Conservation (phyloP, 2,113 vertebrate genomes). For the Takifugu flavidus region DNA sequence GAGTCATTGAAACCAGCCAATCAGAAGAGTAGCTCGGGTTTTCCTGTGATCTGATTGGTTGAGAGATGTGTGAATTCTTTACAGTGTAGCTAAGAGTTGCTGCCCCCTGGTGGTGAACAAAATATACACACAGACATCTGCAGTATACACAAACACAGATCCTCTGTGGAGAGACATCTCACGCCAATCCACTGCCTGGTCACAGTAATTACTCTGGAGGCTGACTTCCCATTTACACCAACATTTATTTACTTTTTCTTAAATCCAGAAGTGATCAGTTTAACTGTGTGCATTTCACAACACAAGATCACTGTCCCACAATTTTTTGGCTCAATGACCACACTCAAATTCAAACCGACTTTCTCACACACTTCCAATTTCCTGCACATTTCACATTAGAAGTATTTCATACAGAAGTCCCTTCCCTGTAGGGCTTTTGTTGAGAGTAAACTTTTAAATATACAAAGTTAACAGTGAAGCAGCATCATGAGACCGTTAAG, state of each 20-base stretch:
- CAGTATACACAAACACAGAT: conserved; percentile 54
- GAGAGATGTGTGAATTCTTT: conserved; percentile 20
- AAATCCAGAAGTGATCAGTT: background rate
- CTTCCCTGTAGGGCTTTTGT: conserved; percentile 9
- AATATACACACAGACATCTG: conserved; percentile 52
- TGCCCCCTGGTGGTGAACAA: conserved; percentile 43
- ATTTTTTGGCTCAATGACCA: too few relatives aligned
- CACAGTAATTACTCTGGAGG: conserved; percentile 34
- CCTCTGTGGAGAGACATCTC: conserved; percentile 7
- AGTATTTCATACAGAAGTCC: background rate
- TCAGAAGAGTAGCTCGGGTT: conserved; percentile 11
- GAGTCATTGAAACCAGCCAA: conserved; percentile 31
- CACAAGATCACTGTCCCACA: background rate
- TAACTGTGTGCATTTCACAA: background rate
- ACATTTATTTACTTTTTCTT: conserved; percentile 1
- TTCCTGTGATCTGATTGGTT: conserved; percentile 23
- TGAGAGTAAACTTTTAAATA: background rate
- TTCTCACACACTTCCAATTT: background rate
- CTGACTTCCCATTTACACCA: conserved; percentile 1
- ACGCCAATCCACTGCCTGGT: conserved; percentile 4
- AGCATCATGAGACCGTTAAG: background rate
- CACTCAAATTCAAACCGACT: too few relatives aligned
- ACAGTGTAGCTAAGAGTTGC: conserved; percentile 45
- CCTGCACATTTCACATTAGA: conserved; percentile 21
- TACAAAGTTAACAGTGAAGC: too few relatives aligned